Percentiles rank a stretch among this genome's conserved stretches.
Conservation (phyloP, 2,113 vertebrate genomes). For the Pomatostomus ruficeps region DNA sequence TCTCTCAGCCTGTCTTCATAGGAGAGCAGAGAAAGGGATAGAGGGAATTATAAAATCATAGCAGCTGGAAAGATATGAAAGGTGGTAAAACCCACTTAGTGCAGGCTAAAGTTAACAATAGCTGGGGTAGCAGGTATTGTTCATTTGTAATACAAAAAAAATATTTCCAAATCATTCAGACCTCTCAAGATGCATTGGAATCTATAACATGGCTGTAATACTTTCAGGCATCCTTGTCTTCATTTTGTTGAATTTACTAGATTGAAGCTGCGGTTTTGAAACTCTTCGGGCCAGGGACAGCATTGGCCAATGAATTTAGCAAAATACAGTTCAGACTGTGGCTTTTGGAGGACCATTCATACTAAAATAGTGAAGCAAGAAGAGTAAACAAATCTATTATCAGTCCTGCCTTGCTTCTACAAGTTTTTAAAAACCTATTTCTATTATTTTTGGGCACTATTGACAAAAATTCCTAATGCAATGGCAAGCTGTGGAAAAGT, state of each 20-base stretch:
- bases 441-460: not conserved
- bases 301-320: not conserved
- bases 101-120: not conserved
- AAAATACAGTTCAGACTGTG: not conserved
- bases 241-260: not conserved
- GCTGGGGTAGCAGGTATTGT: not conserved
- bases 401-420: not conserved
- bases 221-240: not conserved
- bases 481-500: not conserved
- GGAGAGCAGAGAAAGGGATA: not conserved
- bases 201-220: not conserved
- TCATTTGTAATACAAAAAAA: not conserved
- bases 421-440: not conserved
- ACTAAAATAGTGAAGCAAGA: not conserved
- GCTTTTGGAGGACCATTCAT: not conserved
- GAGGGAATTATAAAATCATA: not conserved
- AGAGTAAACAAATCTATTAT: not conserved
- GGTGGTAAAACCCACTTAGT: not conserved
- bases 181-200: not conserved
- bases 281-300: not conserved
- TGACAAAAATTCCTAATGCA: not conserved
- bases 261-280: not conserved
- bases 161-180: not conserved
- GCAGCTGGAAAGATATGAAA: rapidly evolving
- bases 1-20: not conserved